Evolutionary conservation across 1,140 invertebrate species (phyloP), one percentile per base, ranked within the genome.

Genomic region (Lepidurus packardi): DNA sequence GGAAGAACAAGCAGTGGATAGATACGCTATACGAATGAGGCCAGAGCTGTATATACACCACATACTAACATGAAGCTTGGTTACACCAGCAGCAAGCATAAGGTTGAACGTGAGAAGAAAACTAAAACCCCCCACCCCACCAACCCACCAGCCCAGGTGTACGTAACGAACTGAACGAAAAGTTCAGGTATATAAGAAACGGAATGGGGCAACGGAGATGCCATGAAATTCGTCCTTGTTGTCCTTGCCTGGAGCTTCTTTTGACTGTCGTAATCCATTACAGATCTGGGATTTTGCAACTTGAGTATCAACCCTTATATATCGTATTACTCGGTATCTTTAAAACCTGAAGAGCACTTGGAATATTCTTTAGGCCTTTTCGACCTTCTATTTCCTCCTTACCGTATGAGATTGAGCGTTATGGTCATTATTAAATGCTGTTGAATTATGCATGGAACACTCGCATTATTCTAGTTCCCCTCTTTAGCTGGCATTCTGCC

Each of bases 1-100:
- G n/a, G 53, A 65, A 65, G 4, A 21, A 65, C 16, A 65, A 65
- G 53, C 8, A 65, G 53, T 21, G 53, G 53, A 21, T 65, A 65
- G 7, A 65, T 65, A 21, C 53, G 53, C 4, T 65, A 65, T 65
- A 65, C 53, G 53, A 65, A 65, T 65, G 53, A 21, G 53, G 53
- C 53, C 8, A 21, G 53, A 7, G 53, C 53, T 65, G 53, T 65
- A 65, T 65, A 65, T 65, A 65, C 21, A 13, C n/a, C 16, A 16
- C 53, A 65, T 65, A 65, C 53, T 65, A 65, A 65, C 53, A 65
- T 65, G 53, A 65, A 21, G 53, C 53, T 65, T 65, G 53, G 53
- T 65, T 65, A 65, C 53, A 65, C n/a, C 53, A 65, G 53, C 53
- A 21, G 53, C 53, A 65, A 65, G 21, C 53, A 65, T 65, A 65